phyloP scores from a whole-genome alignment of 2,888 invertebrate species.

The Synergus japonicus region DNA sequence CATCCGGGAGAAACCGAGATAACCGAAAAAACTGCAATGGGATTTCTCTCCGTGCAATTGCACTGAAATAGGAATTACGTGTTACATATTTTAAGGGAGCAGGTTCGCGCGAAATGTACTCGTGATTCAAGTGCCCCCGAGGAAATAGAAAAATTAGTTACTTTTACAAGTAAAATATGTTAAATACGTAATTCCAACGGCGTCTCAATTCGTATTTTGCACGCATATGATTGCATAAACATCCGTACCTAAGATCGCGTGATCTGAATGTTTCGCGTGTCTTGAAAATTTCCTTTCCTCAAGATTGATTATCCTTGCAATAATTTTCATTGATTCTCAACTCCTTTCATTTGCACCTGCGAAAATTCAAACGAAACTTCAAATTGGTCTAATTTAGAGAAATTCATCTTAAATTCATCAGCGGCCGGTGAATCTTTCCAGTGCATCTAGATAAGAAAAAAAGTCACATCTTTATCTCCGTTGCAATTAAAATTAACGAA shows the following conservation, averaged over 20 bases:
- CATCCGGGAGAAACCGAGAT: not conserved
- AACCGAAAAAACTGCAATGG: not conserved
- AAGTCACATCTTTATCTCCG: constrained; percentile 13
- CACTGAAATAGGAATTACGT: not conserved
- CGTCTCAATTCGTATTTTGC: constrained; percentile 5
- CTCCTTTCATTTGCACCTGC: not conserved
- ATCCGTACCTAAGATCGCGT: constrained; percentile 48
- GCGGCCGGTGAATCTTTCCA: not conserved
- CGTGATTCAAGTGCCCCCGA: not conserved
- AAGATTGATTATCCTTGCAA: constrained; percentile 47
- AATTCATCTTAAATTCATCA: not conserved
- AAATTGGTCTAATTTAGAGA: not conserved
- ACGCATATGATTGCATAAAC: constrained; percentile 5
- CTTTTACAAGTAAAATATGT: not conserved
- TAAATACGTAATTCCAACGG: not conserved
- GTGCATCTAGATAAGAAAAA: constrained; percentile 5
- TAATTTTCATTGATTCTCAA: constrained; percentile 6
- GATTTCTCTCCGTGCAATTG: not conserved
- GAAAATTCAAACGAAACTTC: not conserved
- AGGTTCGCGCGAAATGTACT: not conserved
- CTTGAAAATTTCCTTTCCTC: constrained; percentile 47
- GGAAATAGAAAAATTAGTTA: not conserved
- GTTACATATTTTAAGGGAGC: constrained; percentile 8
- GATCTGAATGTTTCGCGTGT: constrained; percentile 49
- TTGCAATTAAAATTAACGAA: constrained; percentile 26